Evolutionary conservation across 2,113 vertebrate species (phyloP), one percentile per base, ranked within the genome.

Genomic region (Poeciliopsis retropinna): DNA sequence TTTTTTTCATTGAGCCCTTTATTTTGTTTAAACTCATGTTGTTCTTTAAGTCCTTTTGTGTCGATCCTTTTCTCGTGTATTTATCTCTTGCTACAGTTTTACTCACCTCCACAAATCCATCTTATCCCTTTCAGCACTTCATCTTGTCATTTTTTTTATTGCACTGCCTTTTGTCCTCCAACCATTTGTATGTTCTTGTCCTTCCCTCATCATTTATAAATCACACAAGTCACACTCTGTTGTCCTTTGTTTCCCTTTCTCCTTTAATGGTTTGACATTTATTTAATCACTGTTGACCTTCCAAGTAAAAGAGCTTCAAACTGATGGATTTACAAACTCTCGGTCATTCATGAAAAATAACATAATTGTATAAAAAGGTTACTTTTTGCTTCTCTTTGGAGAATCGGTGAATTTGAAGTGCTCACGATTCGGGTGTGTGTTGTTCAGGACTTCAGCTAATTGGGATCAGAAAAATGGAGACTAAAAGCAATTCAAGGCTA

Each of bases 231-330:
- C 66, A 17, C 51, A 29, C 62, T 79, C 66, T n/a, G 9, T 54
- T 73, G 61, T 72, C 31, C 17, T 79, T 44, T 71, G 67, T 37
- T 51, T 69, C 0, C 7, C 39, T 34, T 37, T 60, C 62, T 67
- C 47, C 70, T 39, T 47, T 64, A 27, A 76, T 25, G 64, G 4
- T 61, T 67, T 51, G 61, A 64, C 44, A 30, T 12, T 12, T 65
- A 28, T 80, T 70, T 84, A 67, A 78, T 73, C 64, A 65, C 8
- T 25, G 28, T 13, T 80, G 80, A 83, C 82, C 71, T 78, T 83
- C 57, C 39, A 25, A 10, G 30, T 60, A 19, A 77, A 25, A 73
- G n/a, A 64, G 37, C 39, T 44, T n/a, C 29, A 62, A 32, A 66
- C 57, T 31, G 1, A 17, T 76, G 61, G 41, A 76, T 79, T 78